Percentiles rank a stretch among this genome's conserved stretches.
These are phyloP conservation scores for Chydorus sphaericus DNA, from an alignment of 2,888 invertebrate genomes.

Conservation along the genomic window DNA sequence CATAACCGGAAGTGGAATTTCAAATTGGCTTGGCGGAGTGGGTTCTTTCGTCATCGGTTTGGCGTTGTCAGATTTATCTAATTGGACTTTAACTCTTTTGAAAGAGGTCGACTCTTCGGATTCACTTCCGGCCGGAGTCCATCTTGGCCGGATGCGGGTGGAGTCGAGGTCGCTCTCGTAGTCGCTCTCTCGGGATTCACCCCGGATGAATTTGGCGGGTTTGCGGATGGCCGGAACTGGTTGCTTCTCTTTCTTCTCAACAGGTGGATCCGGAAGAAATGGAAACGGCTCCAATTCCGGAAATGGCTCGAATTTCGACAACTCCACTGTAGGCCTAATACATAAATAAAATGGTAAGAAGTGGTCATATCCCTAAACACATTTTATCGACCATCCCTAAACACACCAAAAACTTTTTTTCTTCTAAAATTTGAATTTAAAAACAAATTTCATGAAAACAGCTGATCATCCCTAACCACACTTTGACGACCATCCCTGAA, in stretches of 20 bases:
- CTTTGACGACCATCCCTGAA: too few species aligned
- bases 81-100: constrained; percentile 31
- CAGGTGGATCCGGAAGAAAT: constrained; percentile 32
- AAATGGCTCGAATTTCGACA: constrained; percentile 29
- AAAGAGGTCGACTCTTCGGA: constrained; percentile 41
- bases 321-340: not conserved
- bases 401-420: constrained; percentile 27
- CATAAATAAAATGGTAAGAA: too few species aligned
- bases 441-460: too few species aligned
- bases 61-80: not conserved
- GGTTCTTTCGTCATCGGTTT: constrained; percentile 9
- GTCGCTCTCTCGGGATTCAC: constrained; percentile 29
- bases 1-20: constrained; percentile 32
- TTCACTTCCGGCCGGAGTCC: constrained; percentile 40
- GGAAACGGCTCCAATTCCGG: constrained; percentile 37
- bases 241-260: constrained; percentile 24
- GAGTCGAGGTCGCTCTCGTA: constrained; percentile 20
- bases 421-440: too few species aligned
- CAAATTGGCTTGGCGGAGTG: constrained; percentile 28
- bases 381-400: constrained; percentile 18
- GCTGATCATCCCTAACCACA: too few species aligned
- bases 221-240: constrained; percentile 42
- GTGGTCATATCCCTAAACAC: too few species aligned
- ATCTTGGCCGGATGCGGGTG: constrained; percentile 7
- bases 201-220: constrained; percentile 41